Evolutionary conservation across 2,888 invertebrate species (phyloP), one percentile per base, ranked within the genome.

Genomic region (Nudaria mundana): DNA sequence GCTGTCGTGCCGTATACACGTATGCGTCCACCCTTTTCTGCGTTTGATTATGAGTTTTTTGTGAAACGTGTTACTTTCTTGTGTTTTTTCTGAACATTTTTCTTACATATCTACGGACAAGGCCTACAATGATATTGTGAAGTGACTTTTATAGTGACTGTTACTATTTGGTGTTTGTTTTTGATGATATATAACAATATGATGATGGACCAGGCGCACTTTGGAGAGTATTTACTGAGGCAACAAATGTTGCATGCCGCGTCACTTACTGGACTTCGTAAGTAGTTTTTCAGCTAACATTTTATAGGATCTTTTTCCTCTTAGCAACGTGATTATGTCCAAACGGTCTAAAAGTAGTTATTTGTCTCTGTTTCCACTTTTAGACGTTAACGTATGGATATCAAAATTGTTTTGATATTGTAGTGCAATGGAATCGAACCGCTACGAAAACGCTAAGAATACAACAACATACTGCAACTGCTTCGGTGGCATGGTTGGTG

Each of bases 151-250:
- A 50, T 52, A 45, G 66, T 60, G 57, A 58, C 65, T 62, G 56
- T 56, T 64, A 44, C n/a, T n/a, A 26, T 44, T 63, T 44, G 32
- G 57, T 65, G 63, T 51, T 62, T 54, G 47, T 55, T 58, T 31
- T 48, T 54, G 33, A 25, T 37, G 33, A 25, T 37, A 20, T 34
- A 41, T 30, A 42, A 4, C 60, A 78, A 46, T 41, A 88, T 86
- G 86, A 88, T 88, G 88, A 88, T 88, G 88, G 87, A 87, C 71
- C 88, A 88, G 66, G 81, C 85, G 11, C 87, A 87, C 54, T 83
- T 88, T 41, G 84, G 86, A 42, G 88, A 88, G 67, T 88, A 87
- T 62, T 69, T 88, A 70, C 71, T 88, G 68, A 78, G 88, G 57
- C 88, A 88, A 64, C 88, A 88, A 71, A 88, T 88, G 87, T 54